Evolutionary conservation across 23 tunicate species (phyloP).

Genomic region (Trididemnum miniatum): DNA sequence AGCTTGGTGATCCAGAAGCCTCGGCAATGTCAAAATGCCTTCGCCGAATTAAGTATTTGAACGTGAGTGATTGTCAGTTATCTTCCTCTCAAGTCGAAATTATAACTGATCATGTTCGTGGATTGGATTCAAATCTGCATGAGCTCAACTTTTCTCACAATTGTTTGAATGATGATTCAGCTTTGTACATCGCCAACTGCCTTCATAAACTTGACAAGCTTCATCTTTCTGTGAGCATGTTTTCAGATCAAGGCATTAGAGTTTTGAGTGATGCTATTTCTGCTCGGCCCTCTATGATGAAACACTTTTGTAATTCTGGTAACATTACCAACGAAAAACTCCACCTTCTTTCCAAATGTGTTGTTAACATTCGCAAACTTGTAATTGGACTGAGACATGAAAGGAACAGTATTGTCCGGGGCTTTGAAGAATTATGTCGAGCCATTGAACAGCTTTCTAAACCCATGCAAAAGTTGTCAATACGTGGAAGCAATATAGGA

Average conservation of each 20-base stretch:
- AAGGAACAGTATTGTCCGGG: background rate
- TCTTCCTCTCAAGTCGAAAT: background rate
- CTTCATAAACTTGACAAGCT: background rate
- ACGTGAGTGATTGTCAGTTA: background rate
- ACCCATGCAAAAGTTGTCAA: background rate
- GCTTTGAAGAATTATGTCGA: background rate
- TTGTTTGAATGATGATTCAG: background rate
- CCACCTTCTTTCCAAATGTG: background rate
- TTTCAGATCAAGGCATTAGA: background rate
- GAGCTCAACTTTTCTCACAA: background rate
- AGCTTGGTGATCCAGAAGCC: background rate
- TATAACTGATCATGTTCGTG: background rate
- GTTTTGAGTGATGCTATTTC: background rate
- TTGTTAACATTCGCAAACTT: background rate
- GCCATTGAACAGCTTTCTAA: background rate
- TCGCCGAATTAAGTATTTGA: background rate
- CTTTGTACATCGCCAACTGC: background rate
- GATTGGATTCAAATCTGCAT: background rate
- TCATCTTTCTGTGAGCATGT: background rate
- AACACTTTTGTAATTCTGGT: background rate
- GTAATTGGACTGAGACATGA: background rate
- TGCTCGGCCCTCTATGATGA: background rate
- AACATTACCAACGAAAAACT: background rate
- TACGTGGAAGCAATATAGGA: background rate
- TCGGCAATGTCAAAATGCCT: background rate